These are phyloP conservation scores for Otis tarda DNA, from an alignment of 2,113 vertebrate species.

Conservation along the genomic window DNA sequence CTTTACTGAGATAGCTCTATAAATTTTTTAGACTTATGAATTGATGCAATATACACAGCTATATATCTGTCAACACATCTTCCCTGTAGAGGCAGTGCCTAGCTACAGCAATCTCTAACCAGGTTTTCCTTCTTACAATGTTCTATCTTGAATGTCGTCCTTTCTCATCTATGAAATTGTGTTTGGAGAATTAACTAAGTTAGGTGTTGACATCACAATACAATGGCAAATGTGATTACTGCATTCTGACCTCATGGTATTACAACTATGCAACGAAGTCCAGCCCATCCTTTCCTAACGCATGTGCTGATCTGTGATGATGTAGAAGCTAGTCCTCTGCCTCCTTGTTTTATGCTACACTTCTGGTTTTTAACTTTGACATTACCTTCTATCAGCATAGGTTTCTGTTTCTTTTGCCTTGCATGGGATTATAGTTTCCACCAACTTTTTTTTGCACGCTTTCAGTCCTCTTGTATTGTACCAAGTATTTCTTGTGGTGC, in stretches of 20 bases:
- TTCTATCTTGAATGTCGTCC: background rate
- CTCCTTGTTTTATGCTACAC: background rate
- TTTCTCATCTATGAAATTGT: background rate
- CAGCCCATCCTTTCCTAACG: background rate
- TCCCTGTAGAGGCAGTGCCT: background rate
- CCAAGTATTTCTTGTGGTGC: background rate
- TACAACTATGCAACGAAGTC: background rate
- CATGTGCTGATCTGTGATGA: background rate
- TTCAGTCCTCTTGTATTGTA: background rate
- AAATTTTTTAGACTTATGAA: background rate
- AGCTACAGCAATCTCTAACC: background rate
- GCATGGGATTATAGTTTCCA: background rate
- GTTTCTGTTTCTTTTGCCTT: background rate
- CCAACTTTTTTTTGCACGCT: background rate
- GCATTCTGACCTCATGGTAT: background rate
- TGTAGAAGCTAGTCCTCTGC: background rate
- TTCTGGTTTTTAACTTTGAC: background rate
- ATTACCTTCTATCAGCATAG: background rate
- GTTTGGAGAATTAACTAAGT: background rate
- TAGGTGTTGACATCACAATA: background rate
- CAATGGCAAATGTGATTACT: background rate
- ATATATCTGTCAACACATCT: background rate
- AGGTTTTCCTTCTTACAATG: background rate
- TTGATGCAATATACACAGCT: background rate
- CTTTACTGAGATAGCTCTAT: background rate